Evolutionary conservation across 2,113 vertebrate species (phyloP), one percentile per base, ranked within the genome.

Genomic region (Pluvianellus socialis): DNA sequence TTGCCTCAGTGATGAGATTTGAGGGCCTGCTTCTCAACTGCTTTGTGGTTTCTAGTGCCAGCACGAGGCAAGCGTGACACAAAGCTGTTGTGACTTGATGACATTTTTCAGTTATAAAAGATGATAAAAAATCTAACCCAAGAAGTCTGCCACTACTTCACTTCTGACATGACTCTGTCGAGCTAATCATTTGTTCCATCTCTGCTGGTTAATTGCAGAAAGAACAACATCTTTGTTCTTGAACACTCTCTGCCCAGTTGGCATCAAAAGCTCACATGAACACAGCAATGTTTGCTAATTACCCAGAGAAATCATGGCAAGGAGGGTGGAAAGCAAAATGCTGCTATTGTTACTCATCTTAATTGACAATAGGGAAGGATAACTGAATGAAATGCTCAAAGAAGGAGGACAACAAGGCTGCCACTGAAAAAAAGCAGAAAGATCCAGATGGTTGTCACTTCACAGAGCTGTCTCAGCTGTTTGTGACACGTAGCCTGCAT

Each of bases 401-500:
- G 74, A 22, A 96, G 45, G 44, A 94, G 42, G 58, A 77, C 72
- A 90, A 62, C 27, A 79, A 90, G 63, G 55, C 44, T 86, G 53
- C 10, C 35, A 49, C 76, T 7, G n/a, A 40, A 83, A 90, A 91
- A 86, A 73, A n/a, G 6, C 70, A 82, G 58, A 79, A 91, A 59
- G 28, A 50, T 94, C 84, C 96, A 96, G 86, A 94, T 96, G 96
- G 92, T 71, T 95, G 86, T 70, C 88, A 68, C 47, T 88, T 83
- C 73, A 79, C 47, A 95, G 90, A 79, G 63, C 86, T 87, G 47
- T 92, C 80, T 97, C 90, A 94, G 86, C 86, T 92, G 9, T 88
- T 94, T 3, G 3, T 90, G 88, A 86, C 67, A 90, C 2, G 4
- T 3, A 72, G 71, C 45, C 35, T 79, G 77, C 3, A 8, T 40